Percentiles rank a stretch among this genome's conserved stretches.
These are phyloP conservation scores for Julus scanicus DNA, from an alignment of 2,888 invertebrate species.

Conservation along the genomic window DNA sequence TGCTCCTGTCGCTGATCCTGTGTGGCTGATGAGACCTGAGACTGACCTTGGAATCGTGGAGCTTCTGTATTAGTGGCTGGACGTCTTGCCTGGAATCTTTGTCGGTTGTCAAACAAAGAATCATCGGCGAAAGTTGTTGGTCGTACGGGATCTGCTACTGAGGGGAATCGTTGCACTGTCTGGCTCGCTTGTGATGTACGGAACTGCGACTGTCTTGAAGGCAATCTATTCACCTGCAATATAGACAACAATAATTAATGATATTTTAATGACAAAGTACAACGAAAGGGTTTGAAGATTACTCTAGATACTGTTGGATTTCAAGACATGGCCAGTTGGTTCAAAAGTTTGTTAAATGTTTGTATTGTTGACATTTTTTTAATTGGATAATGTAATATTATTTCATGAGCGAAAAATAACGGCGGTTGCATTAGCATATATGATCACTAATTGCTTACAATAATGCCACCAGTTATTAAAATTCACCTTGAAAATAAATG, in stretches of 20 bases:
- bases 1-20: not conserved
- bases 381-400: not conserved
- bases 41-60: not conserved
- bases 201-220: conserved; percentile 44
- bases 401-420: not conserved
- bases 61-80: conserved; percentile 6
- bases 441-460: not conserved
- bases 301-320: too few relatives aligned
- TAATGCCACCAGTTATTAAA: not conserved
- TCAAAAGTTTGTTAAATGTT: too few relatives aligned
- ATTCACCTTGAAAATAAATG: conserved; percentile 2
- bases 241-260: not conserved
- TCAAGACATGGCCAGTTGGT: too few relatives aligned
- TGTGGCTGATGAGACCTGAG: not conserved
- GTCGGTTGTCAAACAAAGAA: conserved; percentile 14
- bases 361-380: too few relatives aligned
- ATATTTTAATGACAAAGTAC: too few relatives aligned
- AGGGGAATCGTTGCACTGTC: not conserved
- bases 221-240: conserved; percentile 23
- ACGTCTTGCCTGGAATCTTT: conserved; percentile 18
- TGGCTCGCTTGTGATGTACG: conserved; percentile 41
- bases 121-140: conserved; percentile 28
- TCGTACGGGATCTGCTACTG: not conserved
- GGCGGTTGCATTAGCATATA: not conserved
- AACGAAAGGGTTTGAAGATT: too few relatives aligned